phyloP scores from a whole-genome alignment of 2,888 invertebrate genomes.

The Sisyra terminalis region DNA sequence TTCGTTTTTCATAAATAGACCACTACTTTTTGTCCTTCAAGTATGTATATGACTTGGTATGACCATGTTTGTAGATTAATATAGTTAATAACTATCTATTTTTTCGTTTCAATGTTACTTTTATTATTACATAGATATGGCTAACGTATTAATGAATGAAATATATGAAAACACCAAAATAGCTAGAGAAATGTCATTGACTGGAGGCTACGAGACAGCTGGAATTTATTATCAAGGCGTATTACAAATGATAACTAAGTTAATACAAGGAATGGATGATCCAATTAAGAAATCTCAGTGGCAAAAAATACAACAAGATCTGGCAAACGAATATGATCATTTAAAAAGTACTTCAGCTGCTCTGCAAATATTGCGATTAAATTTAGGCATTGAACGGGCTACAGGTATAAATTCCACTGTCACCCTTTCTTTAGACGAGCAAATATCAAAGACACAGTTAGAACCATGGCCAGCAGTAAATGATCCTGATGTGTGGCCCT shows the following conservation, averaged over 20 bases:
- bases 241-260: constrained; percentile 76
- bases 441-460: constrained; percentile 7
- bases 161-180: constrained; percentile 90
- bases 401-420: constrained; percentile 26
- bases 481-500: constrained; percentile 77
- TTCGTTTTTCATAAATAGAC: too few species aligned
- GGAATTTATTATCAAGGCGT: constrained; percentile 87
- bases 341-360: constrained; percentile 68
- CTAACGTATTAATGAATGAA: constrained; percentile 66
- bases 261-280: constrained; percentile 65
- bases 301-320: constrained; percentile 81
- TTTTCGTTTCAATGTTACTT: too few species aligned
- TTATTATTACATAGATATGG: constrained; percentile 56
- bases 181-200: constrained; percentile 86
- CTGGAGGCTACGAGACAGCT: constrained; percentile 91
- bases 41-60: too few species aligned
- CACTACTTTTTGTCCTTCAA: too few species aligned
- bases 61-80: too few species aligned
- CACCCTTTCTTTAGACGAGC: constrained; percentile 1
- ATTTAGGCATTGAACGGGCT: constrained; percentile 34
- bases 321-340: constrained; percentile 78
- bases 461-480: constrained; percentile 44
- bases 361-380: constrained; percentile 58
- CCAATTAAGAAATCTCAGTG: constrained; percentile 72
- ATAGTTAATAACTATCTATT: too few species aligned